phyloP scores from a whole-genome alignment of 2,797 vertebrate species.

The Oryzias dopingdopingensis region DNA sequence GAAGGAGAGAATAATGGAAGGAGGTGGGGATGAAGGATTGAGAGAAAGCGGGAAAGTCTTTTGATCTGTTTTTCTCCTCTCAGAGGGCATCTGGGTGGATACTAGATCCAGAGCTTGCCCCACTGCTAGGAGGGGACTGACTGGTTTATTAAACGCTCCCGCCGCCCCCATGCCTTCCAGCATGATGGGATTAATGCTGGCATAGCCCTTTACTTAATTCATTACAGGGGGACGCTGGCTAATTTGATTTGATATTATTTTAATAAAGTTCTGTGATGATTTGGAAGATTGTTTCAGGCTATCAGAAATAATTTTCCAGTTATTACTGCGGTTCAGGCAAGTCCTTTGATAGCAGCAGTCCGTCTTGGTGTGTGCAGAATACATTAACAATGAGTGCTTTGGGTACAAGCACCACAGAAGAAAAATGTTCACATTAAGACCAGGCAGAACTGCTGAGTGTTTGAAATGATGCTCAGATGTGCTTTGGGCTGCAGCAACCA shows the following conservation, averaged over 20 bases:
- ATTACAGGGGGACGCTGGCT: conserved; percentile 96
- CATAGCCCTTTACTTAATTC: conserved; percentile 99
- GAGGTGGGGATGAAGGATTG: conserved; percentile 34
- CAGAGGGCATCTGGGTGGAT: conserved; percentile 65
- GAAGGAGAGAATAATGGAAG: conserved; percentile 68
- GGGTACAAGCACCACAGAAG: conserved; percentile 60
- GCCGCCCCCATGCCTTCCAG: conserved; percentile 93
- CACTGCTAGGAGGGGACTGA: conserved; percentile 85
- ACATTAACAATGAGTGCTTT: conserved; percentile 84
- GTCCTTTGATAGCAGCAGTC: conserved; percentile 98
- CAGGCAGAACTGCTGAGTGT: conserved; percentile 62
- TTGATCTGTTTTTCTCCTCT: conserved; percentile 90
- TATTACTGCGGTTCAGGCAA: conserved; percentile 98
- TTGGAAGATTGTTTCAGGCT: conserved; percentile 99
- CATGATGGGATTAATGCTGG: conserved; percentile 99
- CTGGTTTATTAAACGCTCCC: conserved; percentile 98
- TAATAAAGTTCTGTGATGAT: conserved; percentile 99
- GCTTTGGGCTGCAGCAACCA: conserved; percentile 85
- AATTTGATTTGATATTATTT: conserved; percentile 99
- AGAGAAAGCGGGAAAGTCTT: conserved; percentile 80
- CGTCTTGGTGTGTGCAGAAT: conserved; percentile 94
- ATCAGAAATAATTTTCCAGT: conserved; percentile 99
- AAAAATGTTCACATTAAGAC: conserved; percentile 64
- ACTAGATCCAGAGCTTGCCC: conserved; percentile 74
- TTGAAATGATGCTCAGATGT: conserved; percentile 89